Evolutionary conservation across 2,113 vertebrate species (phyloP).

Genomic region (Athene noctua): DNA sequence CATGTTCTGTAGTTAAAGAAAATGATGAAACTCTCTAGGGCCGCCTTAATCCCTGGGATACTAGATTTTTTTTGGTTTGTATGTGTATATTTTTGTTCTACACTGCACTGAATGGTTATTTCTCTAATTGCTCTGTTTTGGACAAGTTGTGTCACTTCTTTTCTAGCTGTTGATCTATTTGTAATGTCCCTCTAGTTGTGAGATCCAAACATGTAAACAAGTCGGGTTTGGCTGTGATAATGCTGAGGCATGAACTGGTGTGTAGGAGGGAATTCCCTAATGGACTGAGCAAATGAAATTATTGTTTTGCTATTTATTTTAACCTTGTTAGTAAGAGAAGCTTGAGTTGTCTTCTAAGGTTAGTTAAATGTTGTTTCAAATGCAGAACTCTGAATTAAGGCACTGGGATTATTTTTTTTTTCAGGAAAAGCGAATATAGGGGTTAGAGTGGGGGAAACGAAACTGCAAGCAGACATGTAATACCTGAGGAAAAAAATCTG

Average conservation of each 20-base stretch:
- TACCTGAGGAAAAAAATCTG: not conserved
- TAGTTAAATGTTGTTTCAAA: not conserved
- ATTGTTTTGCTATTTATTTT: not conserved
- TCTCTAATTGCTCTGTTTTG: not conserved
- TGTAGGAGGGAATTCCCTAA: not conserved
- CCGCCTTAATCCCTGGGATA: not conserved
- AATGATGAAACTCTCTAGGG: not conserved
- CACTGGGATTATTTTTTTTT: too few relatives aligned
- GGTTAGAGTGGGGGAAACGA: rapidly evolving
- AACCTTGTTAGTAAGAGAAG: not conserved
- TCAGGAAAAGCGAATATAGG: not conserved
- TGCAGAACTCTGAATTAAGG: not conserved
- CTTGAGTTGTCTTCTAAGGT: not conserved
- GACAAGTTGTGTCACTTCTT: not conserved
- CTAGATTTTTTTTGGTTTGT: not conserved
- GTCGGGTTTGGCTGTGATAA: not conserved
- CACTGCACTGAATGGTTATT: not conserved
- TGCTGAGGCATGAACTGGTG: not conserved
- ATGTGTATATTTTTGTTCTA: not conserved
- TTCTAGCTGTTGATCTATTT: not conserved
- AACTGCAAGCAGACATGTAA: not conserved
- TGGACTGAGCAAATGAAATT: not conserved
- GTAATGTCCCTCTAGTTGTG: not conserved
- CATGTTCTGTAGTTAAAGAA: not conserved
- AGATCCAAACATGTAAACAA: not conserved